Conservation (phyloP, 2,888 invertebrate species). For the Sphaerophoria taeniata region DNA sequence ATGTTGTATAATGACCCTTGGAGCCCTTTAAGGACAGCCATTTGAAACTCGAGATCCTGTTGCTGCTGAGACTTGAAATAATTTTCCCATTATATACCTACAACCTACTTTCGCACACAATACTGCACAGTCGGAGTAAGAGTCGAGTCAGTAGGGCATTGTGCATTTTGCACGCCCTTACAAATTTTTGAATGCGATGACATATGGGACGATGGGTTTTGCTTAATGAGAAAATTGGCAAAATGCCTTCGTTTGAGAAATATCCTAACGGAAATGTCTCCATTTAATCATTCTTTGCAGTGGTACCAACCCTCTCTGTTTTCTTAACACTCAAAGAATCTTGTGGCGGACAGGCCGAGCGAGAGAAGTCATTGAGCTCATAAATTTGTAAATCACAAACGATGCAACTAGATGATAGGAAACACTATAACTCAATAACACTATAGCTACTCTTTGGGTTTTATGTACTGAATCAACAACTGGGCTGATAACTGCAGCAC, state of each 20-base stretch:
- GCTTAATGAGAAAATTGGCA: constrained; percentile 64
- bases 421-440: not conserved
- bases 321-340: constrained; percentile 4
- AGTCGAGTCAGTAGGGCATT: no score
- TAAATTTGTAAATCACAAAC: constrained; percentile 42
- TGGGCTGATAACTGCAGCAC: not conserved
- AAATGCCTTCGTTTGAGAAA: constrained; percentile 39
- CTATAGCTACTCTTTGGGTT: constrained; percentile 13
- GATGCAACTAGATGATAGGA: not conserved
- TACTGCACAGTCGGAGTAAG: not conserved
- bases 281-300: constrained; percentile 32
- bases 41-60: constrained; percentile 44
- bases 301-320: no score
- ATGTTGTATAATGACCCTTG: constrained; percentile 46
- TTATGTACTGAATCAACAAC: constrained; percentile 39
- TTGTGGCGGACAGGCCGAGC: not conserved
- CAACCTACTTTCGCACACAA: not conserved
- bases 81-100: constrained; percentile 9
- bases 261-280: constrained; percentile 4
- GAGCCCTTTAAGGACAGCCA: constrained; percentile 27
- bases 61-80: constrained; percentile 36
- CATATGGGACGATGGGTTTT: constrained; percentile 3
- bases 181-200: not conserved
- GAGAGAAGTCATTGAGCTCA: no score
- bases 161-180: no score